Conservation (phyloP, 2,797 vertebrate genomes). For the Anguilla obscura region DNA sequence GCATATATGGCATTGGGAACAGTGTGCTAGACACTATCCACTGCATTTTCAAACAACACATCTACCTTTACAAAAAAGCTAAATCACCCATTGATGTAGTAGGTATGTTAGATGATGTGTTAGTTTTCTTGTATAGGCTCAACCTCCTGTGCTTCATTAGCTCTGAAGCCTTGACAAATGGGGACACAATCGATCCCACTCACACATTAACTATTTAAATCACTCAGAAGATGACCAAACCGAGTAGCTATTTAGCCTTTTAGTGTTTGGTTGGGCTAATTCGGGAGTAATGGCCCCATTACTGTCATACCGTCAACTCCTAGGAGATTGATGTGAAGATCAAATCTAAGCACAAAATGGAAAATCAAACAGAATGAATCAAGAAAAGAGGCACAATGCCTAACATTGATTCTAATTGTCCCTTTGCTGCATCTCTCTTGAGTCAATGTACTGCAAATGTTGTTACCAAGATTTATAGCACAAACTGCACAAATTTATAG, state of each 20-base stretch:
- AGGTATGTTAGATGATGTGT: background rate
- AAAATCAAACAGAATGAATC: background rate
- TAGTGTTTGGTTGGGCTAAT: constrained; percentile 12
- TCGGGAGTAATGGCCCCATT: background rate
- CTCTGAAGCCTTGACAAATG: constrained; percentile 9
- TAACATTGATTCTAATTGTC: background rate
- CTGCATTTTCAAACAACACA: background rate
- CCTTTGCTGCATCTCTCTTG: background rate
- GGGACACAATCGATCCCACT: background rate
- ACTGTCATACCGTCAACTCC: background rate
- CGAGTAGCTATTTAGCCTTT: background rate
- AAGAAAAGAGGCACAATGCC: background rate
- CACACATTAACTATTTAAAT: constrained; percentile 25
- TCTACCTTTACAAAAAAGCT: background rate
- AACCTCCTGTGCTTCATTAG: background rate
- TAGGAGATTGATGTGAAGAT: background rate
- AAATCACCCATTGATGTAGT: background rate
- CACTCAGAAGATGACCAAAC: constrained; percentile 28
- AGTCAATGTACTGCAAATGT: background rate
- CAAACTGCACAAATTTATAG: background rate
- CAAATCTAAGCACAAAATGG: background rate
- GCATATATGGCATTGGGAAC: background rate
- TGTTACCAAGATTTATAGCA: background rate
- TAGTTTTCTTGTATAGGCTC: background rate
- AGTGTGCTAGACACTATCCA: background rate